phyloP scores from a whole-genome alignment of 2,888 invertebrate genomes.

The Acronicta aceris region DNA sequence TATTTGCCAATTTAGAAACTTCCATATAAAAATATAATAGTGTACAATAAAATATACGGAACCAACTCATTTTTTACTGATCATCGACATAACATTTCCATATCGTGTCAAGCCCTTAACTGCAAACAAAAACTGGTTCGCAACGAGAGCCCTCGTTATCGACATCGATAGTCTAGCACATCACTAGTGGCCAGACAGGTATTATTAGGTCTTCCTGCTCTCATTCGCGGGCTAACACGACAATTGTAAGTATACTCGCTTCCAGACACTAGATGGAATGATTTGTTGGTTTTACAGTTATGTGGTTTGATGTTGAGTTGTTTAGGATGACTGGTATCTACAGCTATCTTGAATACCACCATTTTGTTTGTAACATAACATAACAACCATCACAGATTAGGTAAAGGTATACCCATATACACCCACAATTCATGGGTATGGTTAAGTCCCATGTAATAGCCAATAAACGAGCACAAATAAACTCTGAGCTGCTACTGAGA shows the following conservation, averaged over 20 bases:
- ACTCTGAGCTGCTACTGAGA: too few species aligned
- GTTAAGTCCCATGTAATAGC: too few species aligned
- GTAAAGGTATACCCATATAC: too few species aligned
- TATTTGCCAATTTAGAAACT: too few species aligned
- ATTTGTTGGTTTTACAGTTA: conserved; percentile 55
- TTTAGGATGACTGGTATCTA: neutral
- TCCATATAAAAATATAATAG: too few species aligned
- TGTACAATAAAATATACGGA: too few species aligned
- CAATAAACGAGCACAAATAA: too few species aligned
- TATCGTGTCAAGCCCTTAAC: conserved; percentile 1
- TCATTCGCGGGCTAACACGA: conserved; percentile 76
- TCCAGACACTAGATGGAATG: conserved; percentile 55
- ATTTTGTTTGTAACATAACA: conserved; percentile 4
- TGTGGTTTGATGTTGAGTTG: conserved; percentile 42
- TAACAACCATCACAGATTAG: too few species aligned
- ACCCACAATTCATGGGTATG: too few species aligned
- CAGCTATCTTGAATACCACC: conserved; percentile 3
- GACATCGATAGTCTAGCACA: conserved; percentile 63
- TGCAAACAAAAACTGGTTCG: conserved; percentile 39
- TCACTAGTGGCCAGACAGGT: conserved; percentile 82
- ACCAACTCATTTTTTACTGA: neutral
- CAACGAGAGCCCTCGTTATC: conserved; percentile 63
- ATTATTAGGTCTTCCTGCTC: conserved; percentile 88
- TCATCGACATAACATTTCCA: neutral
- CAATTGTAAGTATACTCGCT: conserved; percentile 67